These are phyloP conservation scores for Bagarius yarrelli DNA, from an alignment of 2,113 vertebrate species.

Conservation along the genomic window DNA sequence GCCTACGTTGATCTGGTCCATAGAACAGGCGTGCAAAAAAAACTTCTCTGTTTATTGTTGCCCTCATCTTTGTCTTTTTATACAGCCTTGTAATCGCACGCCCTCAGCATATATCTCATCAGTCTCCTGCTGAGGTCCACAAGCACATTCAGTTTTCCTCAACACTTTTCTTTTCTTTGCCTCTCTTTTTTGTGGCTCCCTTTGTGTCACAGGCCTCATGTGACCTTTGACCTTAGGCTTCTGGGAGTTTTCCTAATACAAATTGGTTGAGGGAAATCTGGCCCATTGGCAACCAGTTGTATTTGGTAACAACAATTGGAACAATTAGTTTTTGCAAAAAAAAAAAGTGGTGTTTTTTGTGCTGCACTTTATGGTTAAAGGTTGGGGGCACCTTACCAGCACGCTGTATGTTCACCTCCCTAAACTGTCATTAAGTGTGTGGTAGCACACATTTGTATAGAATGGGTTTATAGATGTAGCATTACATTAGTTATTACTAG, in stretches of 20 bases:
- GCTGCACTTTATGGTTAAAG: too few relatives aligned
- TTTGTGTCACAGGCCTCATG: not conserved
- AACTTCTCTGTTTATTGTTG: not conserved
- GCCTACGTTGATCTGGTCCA: conserved; percentile 3
- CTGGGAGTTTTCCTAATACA: conserved; percentile 10
- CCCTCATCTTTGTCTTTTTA: not conserved
- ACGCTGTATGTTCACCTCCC: too few relatives aligned
- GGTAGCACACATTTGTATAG: too few relatives aligned
- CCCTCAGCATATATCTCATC: not conserved
- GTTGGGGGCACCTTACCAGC: too few relatives aligned
- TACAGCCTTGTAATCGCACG: not conserved
- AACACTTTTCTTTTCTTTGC: not conserved
- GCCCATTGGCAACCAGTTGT: conserved; percentile 4
- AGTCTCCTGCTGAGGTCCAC: not conserved
- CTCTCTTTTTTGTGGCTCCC: not conserved
- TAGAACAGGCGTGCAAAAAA: conserved; percentile 15
- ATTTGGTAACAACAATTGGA: not conserved
- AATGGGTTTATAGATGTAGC: too few relatives aligned
- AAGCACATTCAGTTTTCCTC: not conserved
- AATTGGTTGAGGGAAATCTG: conserved; percentile 3
- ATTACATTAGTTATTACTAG: too few relatives aligned
- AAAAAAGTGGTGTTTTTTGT: not conserved
- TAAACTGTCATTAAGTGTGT: too few relatives aligned
- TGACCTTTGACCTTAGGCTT: conserved; percentile 29
- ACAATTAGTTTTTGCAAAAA: not conserved